These are phyloP conservation scores for Zelleria hepariella DNA, from an alignment of 2,888 invertebrate species.

Conservation along the genomic window DNA sequence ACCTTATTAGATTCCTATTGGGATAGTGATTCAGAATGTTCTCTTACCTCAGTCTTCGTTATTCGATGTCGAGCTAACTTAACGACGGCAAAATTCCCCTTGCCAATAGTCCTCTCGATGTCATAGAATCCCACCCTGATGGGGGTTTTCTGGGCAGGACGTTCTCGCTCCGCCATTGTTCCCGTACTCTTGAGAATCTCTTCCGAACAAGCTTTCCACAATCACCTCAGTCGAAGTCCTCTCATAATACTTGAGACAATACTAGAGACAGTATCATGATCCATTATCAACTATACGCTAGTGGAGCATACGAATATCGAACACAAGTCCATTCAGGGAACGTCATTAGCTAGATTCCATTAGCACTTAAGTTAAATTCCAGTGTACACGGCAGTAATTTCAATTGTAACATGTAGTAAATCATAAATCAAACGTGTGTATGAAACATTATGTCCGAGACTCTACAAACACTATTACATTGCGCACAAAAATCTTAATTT, in stretches of 20 bases:
- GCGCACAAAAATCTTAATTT: background rate
- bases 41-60: conserved; percentile 96
- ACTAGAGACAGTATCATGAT: background rate
- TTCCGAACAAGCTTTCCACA: background rate
- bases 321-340: conserved; percentile 13
- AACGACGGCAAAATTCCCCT: conserved; percentile 99
- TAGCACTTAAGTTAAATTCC: conserved; percentile 11
- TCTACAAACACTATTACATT: background rate
- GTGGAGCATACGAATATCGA: conserved; percentile 12
- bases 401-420: conserved; percentile 26
- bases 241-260: background rate
- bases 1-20: too few species aligned
- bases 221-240: background rate
- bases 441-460: conserved; percentile 15
- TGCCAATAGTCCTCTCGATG: conserved; percentile 97
- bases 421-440: conserved; percentile 47
- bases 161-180: conserved; percentile 69
- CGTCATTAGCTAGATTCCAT: conserved; percentile 21
- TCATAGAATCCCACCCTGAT: conserved; percentile 97
- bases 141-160: conserved; percentile 75
- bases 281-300: background rate
- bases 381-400: conserved; percentile 1
- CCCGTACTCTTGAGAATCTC: background rate
- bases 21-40: conserved; percentile 14
- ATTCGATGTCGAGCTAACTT: conserved; percentile 97